These are phyloP conservation scores for Sterrhoptilus dennistouni DNA, from an alignment of 2,113 vertebrate genomes.

Conservation along the genomic window DNA sequence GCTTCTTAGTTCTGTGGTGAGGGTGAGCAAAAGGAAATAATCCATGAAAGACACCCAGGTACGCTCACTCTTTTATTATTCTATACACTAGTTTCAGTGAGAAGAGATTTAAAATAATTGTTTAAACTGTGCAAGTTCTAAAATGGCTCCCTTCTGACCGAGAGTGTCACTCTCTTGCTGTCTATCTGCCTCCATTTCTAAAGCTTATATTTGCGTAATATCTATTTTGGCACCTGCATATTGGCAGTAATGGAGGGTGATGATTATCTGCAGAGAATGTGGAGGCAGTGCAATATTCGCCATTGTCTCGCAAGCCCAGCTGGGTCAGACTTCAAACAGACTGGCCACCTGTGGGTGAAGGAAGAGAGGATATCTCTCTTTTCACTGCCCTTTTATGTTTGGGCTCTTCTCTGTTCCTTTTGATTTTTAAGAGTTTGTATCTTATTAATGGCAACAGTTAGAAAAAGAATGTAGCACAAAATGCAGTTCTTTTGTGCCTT, in stretches of 20 bases:
- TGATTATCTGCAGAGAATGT: not conserved
- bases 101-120: not conserved
- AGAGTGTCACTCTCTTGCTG: not conserved
- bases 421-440: not conserved
- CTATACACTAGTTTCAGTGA: not conserved
- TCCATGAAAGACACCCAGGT: not conserved
- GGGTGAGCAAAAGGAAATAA: not conserved
- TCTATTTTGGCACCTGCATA: not conserved
- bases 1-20: slow-evolving; percentile 18
- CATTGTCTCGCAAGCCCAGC: not conserved
- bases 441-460: not conserved
- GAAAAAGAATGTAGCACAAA: not conserved
- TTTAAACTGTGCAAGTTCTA: not conserved
- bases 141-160: not conserved
- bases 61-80: not conserved
- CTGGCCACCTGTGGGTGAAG: not conserved
- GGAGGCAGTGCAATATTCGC: not conserved
- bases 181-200: not conserved
- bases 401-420: not conserved
- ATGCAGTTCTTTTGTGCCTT: not conserved
- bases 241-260: not conserved
- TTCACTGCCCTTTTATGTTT: not conserved
- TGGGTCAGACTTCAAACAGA: not conserved
- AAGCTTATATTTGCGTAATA: not conserved
- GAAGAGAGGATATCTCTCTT: not conserved